Percentiles rank a stretch among this genome's conserved stretches.
Conservation (phyloP, 2,888 invertebrate genomes). For the Drosophila kambysellisi region DNA sequence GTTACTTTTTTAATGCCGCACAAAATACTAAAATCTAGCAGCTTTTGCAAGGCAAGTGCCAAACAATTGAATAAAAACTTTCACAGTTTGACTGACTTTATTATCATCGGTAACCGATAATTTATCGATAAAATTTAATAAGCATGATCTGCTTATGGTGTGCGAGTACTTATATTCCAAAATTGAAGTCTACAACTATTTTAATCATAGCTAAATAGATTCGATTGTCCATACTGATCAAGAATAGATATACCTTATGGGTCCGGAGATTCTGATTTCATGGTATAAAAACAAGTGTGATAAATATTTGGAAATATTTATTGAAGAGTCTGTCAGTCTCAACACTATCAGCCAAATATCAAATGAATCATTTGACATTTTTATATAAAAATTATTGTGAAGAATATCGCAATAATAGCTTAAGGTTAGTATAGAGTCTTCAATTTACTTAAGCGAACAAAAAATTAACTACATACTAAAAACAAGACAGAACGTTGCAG, state of each 20-base stretch:
- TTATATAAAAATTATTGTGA: too few relatives aligned
- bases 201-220: too few relatives aligned
- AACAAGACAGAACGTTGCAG: background rate
- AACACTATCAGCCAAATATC: too few relatives aligned
- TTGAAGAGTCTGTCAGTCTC: too few relatives aligned
- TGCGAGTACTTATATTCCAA: background rate
- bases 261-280: too few relatives aligned
- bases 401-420: background rate
- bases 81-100: conserved; percentile 43
- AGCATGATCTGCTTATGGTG: too few relatives aligned
- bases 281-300: too few relatives aligned
- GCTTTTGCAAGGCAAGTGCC: conserved; percentile 18
- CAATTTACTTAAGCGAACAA: background rate
- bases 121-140: background rate
- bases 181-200: too few relatives aligned
- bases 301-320: too few relatives aligned
- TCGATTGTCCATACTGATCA: too few relatives aligned
- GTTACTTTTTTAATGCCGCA: conserved; percentile 34
- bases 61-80: conserved; percentile 29
- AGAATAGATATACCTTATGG: too few relatives aligned
- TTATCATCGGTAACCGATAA: background rate
- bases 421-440: background rate
- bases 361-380: too few relatives aligned
- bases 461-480: background rate
- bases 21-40: conserved; percentile 37